A percentile compares a stretch with the other conserved stretches of the same genome.
Evolutionary conservation across 2,888 invertebrate species (phyloP).

Genomic region (Drepana falcataria): DNA sequence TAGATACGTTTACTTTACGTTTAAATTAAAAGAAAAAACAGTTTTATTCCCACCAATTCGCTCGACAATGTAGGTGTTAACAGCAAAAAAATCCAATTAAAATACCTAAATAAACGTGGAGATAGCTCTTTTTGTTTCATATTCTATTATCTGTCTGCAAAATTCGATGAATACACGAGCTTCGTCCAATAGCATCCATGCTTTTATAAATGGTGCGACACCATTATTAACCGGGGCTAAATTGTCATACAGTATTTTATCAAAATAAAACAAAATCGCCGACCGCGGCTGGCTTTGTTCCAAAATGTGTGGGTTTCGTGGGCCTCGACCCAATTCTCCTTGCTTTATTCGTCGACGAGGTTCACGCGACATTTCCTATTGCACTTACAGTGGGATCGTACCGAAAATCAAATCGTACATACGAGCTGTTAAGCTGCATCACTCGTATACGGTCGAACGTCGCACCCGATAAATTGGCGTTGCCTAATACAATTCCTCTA

Average conservation of each 20-base stretch:
- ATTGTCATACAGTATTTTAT: slow-evolving; percentile 51
- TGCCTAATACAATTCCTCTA: slow-evolving; percentile 24
- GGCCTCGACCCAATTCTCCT: slow-evolving; percentile 64
- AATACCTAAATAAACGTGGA: background rate
- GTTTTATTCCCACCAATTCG: background rate
- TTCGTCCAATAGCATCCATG: slow-evolving; percentile 25
- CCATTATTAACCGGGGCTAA: slow-evolving; percentile 32
- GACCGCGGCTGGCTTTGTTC: slow-evolving; percentile 58
- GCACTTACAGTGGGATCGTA: slow-evolving; percentile 41
- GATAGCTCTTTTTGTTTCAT: slow-evolving; percentile 1
- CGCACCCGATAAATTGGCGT: slow-evolving; percentile 13
- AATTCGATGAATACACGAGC: slow-evolving; percentile 20
- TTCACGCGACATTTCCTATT: slow-evolving; percentile 64
- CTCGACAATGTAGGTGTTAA: background rate
- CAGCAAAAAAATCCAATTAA: background rate
- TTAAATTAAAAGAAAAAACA: too few relatives aligned
- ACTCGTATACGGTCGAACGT: slow-evolving; percentile 31
- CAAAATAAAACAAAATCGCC: slow-evolving; percentile 61
- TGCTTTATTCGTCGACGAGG: slow-evolving; percentile 57
- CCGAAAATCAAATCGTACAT: slow-evolving; percentile 47
- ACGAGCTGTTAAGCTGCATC: slow-evolving; percentile 32
- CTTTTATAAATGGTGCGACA: slow-evolving; percentile 23
- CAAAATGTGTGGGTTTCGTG: slow-evolving; percentile 52
- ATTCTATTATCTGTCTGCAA: slow-evolving; percentile 23
- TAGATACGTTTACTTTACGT: too few relatives aligned